Evolutionary conservation across 2,797 vertebrate species (phyloP).

Genomic region (Pseudochromis fuscus): DNA sequence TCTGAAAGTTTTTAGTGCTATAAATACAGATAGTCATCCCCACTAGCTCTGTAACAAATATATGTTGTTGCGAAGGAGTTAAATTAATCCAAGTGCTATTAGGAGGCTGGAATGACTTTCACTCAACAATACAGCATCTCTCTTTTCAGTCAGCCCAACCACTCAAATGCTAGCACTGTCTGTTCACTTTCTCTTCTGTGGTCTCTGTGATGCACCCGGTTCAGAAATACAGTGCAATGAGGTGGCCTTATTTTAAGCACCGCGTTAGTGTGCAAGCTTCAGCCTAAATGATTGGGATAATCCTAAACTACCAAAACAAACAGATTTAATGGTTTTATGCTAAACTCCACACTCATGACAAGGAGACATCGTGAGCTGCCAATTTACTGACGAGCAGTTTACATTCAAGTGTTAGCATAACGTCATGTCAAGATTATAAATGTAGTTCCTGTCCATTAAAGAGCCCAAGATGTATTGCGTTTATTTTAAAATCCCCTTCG

Average conservation of each 20-base stretch:
- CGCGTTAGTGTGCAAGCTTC: background rate
- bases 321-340: background rate
- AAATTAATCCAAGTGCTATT: background rate
- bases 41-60: background rate
- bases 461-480: no score
- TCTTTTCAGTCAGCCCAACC: background rate
- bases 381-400: background rate
- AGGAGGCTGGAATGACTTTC: background rate
- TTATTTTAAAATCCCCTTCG: background rate
- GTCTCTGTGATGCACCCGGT: background rate
- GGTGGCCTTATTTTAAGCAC: background rate
- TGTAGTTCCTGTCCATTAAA: background rate
- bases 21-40: background rate
- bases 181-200: background rate
- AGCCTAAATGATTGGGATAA: no score
- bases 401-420: conserved; percentile 5
- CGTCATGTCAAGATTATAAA: no score
- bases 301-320: background rate
- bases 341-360: background rate
- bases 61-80: background rate
- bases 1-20: background rate
- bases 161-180: background rate
- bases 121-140: background rate
- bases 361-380: accelerated
- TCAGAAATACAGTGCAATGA: background rate